phyloP scores from a whole-genome alignment of 1,140 invertebrate genomes.

The Melanaphis sacchari region DNA sequence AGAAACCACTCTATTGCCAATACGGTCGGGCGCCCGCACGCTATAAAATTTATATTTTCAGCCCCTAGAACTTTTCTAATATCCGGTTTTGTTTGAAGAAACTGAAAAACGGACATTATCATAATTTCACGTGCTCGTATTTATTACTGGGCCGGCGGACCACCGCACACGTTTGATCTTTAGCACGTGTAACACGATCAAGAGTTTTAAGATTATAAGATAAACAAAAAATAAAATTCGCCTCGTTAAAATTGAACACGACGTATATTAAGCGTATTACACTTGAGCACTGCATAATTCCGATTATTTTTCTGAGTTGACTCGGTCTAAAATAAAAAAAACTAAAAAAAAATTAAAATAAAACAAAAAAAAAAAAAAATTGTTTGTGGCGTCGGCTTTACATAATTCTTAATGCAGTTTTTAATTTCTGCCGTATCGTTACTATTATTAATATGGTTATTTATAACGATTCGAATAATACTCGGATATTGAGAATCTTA shows the following conservation, averaged over 20 bases:
- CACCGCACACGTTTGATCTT: background rate
- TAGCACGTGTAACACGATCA: background rate
- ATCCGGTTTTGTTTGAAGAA: background rate
- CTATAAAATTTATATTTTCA: background rate
- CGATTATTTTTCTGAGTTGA: too few species aligned
- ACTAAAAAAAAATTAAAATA: too few species aligned
- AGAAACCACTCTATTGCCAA: conserved; percentile 31
- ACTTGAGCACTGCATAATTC: too few species aligned
- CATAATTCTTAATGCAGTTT: background rate
- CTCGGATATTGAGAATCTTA: background rate
- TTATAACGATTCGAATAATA: background rate
- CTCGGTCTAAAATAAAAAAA: too few species aligned
- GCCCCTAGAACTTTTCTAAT: background rate
- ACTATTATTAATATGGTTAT: background rate
- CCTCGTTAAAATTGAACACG: background rate
- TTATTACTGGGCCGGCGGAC: background rate
- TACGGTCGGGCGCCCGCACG: background rate
- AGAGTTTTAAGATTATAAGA: background rate
- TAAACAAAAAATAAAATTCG: background rate
- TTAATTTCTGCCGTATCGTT: background rate
- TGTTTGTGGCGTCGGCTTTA: background rate
- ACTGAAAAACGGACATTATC: background rate
- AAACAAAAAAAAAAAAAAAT: too few species aligned
- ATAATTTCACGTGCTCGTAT: background rate
- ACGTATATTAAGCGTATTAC: too few species aligned